phyloP scores from a whole-genome alignment of 2,888 invertebrate species.

The Drosophila cyrtoloma region DNA sequence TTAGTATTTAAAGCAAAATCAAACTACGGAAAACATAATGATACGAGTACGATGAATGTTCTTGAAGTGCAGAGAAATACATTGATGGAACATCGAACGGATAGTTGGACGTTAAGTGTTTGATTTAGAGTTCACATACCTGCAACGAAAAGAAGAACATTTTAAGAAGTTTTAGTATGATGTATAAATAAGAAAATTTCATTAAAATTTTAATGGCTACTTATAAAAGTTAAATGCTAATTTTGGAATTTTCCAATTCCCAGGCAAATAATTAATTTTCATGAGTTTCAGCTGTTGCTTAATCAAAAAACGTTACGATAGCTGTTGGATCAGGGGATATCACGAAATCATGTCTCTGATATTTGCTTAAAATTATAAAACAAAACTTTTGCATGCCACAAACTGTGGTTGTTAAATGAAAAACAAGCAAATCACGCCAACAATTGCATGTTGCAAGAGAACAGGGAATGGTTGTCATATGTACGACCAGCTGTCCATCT shows the following conservation, averaged over 20 bases:
- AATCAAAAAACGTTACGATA: constrained; percentile 1
- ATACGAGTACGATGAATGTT: constrained; percentile 31
- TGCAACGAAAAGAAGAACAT: constrained; percentile 36
- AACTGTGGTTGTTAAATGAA: constrained; percentile 72
- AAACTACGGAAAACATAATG: constrained; percentile 42
- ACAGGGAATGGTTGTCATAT: constrained; percentile 9
- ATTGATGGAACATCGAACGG: constrained; percentile 64
- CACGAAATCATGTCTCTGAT: constrained; percentile 34
- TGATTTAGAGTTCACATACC: constrained; percentile 38
- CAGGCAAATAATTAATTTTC: background rate
- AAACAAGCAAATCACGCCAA: constrained; percentile 73
- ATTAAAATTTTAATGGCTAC: background rate
- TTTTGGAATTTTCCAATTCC: background rate
- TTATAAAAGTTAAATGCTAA: background rate
- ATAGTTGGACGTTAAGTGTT: constrained; percentile 16
- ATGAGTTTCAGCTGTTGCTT: background rate
- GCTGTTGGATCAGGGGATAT: constrained; percentile 16
- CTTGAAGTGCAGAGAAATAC: constrained; percentile 53
- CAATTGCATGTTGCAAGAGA: constrained; percentile 34
- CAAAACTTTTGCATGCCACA: constrained; percentile 63
- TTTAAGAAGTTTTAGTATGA: background rate
- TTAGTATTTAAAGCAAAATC: constrained; percentile 40
- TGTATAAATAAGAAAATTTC: background rate
- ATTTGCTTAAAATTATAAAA: constrained; percentile 75
- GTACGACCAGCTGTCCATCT: constrained; percentile 42